Evolutionary conservation across 2,113 vertebrate species (phyloP).

Genomic region (Eretmodus cyanostictus): DNA sequence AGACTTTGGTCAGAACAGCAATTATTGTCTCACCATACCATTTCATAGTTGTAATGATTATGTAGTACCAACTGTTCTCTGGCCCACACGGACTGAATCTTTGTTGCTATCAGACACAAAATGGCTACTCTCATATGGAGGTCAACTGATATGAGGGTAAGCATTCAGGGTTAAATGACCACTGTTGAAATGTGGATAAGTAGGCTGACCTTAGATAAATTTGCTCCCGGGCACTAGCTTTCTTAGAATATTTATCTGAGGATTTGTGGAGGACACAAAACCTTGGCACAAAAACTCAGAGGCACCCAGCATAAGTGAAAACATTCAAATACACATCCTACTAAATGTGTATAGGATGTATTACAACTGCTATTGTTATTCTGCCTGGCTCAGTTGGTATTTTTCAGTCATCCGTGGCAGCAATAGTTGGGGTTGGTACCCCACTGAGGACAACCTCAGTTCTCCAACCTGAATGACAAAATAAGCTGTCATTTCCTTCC

Average conservation of each 20-base stretch:
- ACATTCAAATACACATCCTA: not conserved
- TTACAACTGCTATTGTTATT: not conserved
- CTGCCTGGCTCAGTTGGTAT: not conserved
- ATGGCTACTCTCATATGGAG: slow-evolving; percentile 34
- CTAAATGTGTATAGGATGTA: not conserved
- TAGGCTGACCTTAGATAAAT: not conserved
- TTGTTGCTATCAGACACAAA: slow-evolving; percentile 5
- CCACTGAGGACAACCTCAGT: not conserved
- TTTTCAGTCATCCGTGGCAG: not conserved
- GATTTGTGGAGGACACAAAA: not conserved
- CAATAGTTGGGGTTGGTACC: not conserved
- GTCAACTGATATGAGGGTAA: slow-evolving; percentile 2
- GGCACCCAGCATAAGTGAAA: not conserved
- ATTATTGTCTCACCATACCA: slow-evolving; percentile 20
- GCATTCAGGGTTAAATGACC: not conserved
- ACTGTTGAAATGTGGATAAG: not conserved
- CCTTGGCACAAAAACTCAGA: not conserved
- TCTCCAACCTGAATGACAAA: not conserved
- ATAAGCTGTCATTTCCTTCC: not conserved
- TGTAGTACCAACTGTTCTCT: slow-evolving; percentile 9
- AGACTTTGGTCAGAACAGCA: slow-evolving; percentile 1
- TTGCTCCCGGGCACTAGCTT: not conserved
- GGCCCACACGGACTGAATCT: not conserved
- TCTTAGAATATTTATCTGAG: not conserved
- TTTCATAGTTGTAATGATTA: slow-evolving; percentile 29